Conservation (phyloP, 2,797 vertebrate species). For the Syngnathus rostellatus region DNA sequence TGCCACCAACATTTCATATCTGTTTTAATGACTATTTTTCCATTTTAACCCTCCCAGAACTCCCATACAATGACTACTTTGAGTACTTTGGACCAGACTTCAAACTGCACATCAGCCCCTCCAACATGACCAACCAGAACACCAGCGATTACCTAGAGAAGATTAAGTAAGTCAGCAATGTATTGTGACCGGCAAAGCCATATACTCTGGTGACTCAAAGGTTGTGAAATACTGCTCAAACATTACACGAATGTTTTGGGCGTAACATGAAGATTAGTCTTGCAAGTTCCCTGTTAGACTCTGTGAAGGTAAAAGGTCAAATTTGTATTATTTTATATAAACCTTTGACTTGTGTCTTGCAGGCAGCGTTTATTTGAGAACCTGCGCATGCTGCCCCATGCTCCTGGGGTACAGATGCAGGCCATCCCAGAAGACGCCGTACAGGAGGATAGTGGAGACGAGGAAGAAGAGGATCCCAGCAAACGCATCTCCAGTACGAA, state of each 20-base stretch:
- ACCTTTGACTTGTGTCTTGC: neutral
- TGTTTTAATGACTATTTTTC: neutral
- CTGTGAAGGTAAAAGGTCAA: neutral
- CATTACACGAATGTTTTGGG: neutral
- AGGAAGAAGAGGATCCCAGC: constrained; percentile 88
- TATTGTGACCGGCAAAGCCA: too few species aligned
- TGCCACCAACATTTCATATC: neutral
- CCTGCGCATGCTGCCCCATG: constrained; percentile 91
- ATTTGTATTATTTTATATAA: neutral
- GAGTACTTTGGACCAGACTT: constrained; percentile 98
- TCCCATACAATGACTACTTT: constrained; percentile 98
- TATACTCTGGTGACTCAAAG: too few species aligned
- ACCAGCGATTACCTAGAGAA: constrained; percentile 97
- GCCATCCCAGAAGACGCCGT: constrained; percentile 89
- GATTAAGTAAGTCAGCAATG: constrained; percentile 73
- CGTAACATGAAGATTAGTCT: neutral
- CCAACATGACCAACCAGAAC: constrained; percentile 99
- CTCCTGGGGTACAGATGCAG: constrained; percentile 96
- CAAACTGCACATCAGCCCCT: constrained; percentile 98
- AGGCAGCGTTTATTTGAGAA: constrained; percentile 94
- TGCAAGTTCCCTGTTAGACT: neutral
- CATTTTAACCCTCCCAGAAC: constrained; percentile 54
- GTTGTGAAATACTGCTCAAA: neutral
- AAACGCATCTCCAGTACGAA: constrained; percentile 90
- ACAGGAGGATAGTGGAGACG: constrained; percentile 91